Evolutionary conservation across 92 coral and sea anemone genomes (phyloP).

Genomic region (Actinernus sp.): DNA sequence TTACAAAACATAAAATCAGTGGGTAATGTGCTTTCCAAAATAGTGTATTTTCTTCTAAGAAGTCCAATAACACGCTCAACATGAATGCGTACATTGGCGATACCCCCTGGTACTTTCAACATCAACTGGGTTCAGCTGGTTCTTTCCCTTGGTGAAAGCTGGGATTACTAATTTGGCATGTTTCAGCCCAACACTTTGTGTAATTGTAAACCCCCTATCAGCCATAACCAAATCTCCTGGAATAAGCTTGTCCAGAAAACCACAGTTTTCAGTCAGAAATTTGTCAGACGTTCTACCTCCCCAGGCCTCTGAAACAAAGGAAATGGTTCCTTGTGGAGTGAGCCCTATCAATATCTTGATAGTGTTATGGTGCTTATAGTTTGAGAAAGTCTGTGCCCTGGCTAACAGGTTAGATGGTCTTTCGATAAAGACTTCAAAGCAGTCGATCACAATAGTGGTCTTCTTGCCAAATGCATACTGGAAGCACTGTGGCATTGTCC

Average conservation of each 20-base stretch:
- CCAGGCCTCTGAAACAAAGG: conserved; percentile 71
- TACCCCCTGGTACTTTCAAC: conserved; percentile 51
- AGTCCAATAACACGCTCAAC: conserved; percentile 66
- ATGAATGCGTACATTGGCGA: conserved; percentile 55
- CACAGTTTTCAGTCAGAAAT: conserved; percentile 58
- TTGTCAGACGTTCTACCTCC: conserved; percentile 66
- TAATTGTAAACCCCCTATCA: conserved; percentile 57
- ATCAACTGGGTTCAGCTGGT: too few relatives aligned
- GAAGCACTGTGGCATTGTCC: too few relatives aligned
- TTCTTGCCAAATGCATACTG: too few relatives aligned
- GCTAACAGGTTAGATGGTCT: too few relatives aligned
- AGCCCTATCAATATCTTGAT: conserved; percentile 63
- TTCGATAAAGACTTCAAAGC: too few relatives aligned
- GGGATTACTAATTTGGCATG: conserved; percentile 48
- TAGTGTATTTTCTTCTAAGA: conserved; percentile 54
- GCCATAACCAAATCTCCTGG: conserved; percentile 72
- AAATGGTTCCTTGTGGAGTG: conserved; percentile 61
- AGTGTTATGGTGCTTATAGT: too few relatives aligned
- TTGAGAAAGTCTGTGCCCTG: too few relatives aligned
- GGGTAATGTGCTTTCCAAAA: conserved; percentile 54
- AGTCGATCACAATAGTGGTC: too few relatives aligned
- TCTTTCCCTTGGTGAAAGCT: too few relatives aligned
- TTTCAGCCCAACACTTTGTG: conserved; percentile 51
- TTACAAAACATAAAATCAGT: conserved; percentile 57
- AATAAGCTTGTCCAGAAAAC: conserved; percentile 25